Evolutionary conservation across 2,113 vertebrate genomes (phyloP), one percentile per base, ranked within the genome.

Genomic region (Cromileptes altivelis): DNA sequence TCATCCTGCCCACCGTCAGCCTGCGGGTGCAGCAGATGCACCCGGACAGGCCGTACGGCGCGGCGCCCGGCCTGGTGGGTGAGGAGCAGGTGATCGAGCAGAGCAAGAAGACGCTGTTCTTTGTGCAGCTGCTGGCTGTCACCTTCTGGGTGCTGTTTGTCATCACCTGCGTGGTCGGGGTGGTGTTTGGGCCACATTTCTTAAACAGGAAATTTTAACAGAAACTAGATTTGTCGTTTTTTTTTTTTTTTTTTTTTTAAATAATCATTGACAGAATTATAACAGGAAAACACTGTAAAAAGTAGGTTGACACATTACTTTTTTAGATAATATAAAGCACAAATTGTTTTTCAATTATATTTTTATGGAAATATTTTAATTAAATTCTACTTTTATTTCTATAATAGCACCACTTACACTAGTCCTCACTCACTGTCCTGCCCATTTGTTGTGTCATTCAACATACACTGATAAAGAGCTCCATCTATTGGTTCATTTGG

Each of bases 1-100:
- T 96, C 82, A 94, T 95, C 73, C 85, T 96, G 80, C 95, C 96
- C 87, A 96, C 96, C 0, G 93, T 96, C 52, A 96, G 96, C 91
- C 94, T 96, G 77, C 85, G 80, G 70, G 96, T 96, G 84, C 95
- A 96, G 89, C 95, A 94, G 89, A 96, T 95, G 94, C 89, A 92
- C 55, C 90, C 88, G 0, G 81, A 69, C 50, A 80, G 70, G 68
- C 25, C 23, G 1, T 79, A 70, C 2, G 78, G 68, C 13, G 0
- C 37, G 1, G 85, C 71, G 10, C 84, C 67, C 0, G 87, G 78
- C 75, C 87, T 91, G 56, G 30, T 80, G 67, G 80, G 73, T 0
- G 84, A 93, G 1, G 86, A 84, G 65, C 91, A 87, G 21, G 90
- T 85, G 21, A 84, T 89, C 2, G 64, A 91, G 78, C 92, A 91